phyloP scores from a whole-genome alignment of 2,113 vertebrate genomes.

The Acanthochromis polyacanthus region DNA sequence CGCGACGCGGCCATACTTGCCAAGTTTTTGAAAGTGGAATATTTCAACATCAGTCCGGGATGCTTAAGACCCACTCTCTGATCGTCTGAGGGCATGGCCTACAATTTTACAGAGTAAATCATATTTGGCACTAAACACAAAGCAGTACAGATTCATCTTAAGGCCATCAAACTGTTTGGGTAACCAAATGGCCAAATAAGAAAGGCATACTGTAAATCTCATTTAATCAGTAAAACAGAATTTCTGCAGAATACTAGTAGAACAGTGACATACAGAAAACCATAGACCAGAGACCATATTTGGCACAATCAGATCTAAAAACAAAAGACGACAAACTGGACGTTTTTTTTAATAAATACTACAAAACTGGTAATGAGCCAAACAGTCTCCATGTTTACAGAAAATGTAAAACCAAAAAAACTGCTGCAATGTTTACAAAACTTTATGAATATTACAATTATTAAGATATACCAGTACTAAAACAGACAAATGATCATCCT shows the following conservation, averaged over 20 bases:
- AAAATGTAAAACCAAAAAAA: not conserved
- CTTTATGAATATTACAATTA: too few relatives aligned
- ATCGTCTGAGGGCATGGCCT: conserved; percentile 94
- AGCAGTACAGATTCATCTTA: not conserved
- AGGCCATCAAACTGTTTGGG: not conserved
- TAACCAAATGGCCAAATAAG: not conserved
- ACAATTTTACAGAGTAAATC: conserved; percentile 37
- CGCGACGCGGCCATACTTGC: conserved; percentile 91
- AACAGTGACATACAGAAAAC: not conserved
- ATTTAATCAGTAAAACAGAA: not conserved
- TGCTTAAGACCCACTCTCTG: conserved; percentile 95
- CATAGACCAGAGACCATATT: not conserved
- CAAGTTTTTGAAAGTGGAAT: conserved; percentile 97
- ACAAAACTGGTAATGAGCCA: not conserved
- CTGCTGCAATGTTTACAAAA: not conserved
- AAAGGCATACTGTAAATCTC: not conserved
- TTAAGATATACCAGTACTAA: not conserved
- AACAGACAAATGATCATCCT: not conserved
- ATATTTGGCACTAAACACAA: not conserved
- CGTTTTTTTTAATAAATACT: not conserved
- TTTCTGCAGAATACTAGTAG: not conserved
- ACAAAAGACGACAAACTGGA: not conserved
- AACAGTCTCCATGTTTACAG: not conserved
- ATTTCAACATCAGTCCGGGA: conserved; percentile 96
- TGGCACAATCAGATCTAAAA: not conserved